Conservation (phyloP, 2,113 vertebrate genomes). For the Syrrhaptes paradoxus region DNA sequence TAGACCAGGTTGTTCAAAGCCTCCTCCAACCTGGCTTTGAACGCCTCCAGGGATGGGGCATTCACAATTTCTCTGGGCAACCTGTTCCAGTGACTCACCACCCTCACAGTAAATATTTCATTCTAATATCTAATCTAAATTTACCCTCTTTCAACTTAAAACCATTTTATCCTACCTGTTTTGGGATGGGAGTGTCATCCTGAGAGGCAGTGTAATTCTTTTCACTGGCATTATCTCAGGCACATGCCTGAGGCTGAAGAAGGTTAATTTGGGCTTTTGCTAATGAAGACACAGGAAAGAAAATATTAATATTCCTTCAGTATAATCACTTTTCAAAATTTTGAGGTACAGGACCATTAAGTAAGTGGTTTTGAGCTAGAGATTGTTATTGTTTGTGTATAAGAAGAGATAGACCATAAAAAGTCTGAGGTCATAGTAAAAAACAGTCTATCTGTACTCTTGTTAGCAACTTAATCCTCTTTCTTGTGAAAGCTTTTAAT, state of each 20-base stretch:
- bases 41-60: no score
- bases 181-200: not conserved
- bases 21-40: no score
- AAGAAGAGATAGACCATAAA: not conserved
- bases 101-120: no score
- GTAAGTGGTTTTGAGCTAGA: not conserved
- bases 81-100: no score
- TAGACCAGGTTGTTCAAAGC: no score
- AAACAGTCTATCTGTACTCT: not conserved
- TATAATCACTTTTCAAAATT: not conserved
- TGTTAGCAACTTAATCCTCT: not conserved
- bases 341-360: not conserved
- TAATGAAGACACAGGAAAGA: not conserved
- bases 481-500: not conserved
- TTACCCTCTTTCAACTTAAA: no score
- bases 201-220: not conserved
- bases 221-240: not conserved
- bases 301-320: not conserved
- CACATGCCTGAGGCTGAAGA: not conserved
- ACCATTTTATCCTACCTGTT: not conserved
- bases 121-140: no score
- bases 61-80: no score
- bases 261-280: not conserved
- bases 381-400: not conserved
- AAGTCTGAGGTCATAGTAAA: not conserved